Evolutionary conservation across 64 coral and sea anemone species (phyloP).

Genomic region (Actinia equina): DNA sequence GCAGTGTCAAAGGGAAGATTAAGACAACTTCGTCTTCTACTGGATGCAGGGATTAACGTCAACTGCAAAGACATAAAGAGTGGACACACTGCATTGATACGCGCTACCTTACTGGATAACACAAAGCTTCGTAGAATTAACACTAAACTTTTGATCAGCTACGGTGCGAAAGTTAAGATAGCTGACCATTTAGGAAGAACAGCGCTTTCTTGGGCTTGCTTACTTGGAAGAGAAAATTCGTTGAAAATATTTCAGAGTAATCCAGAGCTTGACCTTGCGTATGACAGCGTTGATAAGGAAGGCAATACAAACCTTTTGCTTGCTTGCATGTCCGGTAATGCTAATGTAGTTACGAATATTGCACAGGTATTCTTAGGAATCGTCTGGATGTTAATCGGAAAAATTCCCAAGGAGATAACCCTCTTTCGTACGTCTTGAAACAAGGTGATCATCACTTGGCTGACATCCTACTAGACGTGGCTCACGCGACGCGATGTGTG

Average conservation of each 20-base stretch:
- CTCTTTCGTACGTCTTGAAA: constrained; percentile 40
- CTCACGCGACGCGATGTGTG: constrained; percentile 14
- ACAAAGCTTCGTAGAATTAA: constrained; percentile 52
- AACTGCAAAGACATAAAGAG: constrained; percentile 75
- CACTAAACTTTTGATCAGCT: constrained; percentile 69
- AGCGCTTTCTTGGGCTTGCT: constrained; percentile 86
- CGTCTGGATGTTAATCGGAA: constrained; percentile 62
- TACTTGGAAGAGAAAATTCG: constrained; percentile 58
- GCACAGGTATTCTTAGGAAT: constrained; percentile 42
- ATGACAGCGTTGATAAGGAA: constrained; percentile 52
- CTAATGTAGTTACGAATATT: constrained; percentile 54
- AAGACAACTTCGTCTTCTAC: constrained; percentile 66
- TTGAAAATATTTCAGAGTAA: constrained; percentile 70
- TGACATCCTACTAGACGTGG: constrained; percentile 45
- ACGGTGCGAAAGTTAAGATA: constrained; percentile 69
- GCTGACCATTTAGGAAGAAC: constrained; percentile 48
- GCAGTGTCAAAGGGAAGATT: constrained; percentile 66
- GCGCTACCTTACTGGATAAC: constrained; percentile 75
- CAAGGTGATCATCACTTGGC: constrained; percentile 34
- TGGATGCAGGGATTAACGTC: constrained; percentile 84
- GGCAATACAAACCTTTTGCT: constrained; percentile 80
- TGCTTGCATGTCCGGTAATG: constrained; percentile 82
- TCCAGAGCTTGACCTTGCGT: constrained; percentile 64
- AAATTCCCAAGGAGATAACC: constrained; percentile 55
- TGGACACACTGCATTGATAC: constrained; percentile 78